Evolutionary conservation across 2,797 vertebrate species (phyloP).

Genomic region (Zenarchopterus dispar): DNA sequence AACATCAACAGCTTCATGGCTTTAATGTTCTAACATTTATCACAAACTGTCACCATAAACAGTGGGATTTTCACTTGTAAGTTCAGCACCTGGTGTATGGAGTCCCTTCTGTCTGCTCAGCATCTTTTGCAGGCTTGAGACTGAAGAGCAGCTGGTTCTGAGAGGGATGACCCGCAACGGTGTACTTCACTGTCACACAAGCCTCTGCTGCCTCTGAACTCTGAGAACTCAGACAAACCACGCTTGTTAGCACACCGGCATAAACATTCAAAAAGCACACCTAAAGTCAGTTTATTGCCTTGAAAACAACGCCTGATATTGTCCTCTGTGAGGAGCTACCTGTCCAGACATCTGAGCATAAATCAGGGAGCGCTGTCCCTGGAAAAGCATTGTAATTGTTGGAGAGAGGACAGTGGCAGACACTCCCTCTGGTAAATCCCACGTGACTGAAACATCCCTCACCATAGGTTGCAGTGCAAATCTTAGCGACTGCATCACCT

Average conservation of each 20-base stretch:
- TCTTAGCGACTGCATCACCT: slow-evolving; percentile 83
- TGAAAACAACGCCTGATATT: not conserved
- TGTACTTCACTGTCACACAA: slow-evolving; percentile 77
- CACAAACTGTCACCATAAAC: no score
- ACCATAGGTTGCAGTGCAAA: slow-evolving; percentile 82
- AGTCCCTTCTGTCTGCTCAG: slow-evolving; percentile 59
- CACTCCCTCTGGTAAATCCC: no score
- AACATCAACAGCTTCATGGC: no score
- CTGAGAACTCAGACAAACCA: slow-evolving; percentile 60
- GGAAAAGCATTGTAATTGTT: slow-evolving; percentile 54
- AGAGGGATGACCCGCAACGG: slow-evolving; percentile 70
- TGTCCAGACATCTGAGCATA: slow-evolving; percentile 43
- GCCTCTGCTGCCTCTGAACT: slow-evolving; percentile 68
- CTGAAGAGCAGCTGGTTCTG: slow-evolving; percentile 75
- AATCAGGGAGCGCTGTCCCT: not conserved
- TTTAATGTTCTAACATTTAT: no score
- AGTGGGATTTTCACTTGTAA: no score
- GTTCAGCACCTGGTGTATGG: no score
- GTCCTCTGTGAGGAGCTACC: slow-evolving; percentile 39
- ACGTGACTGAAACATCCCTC: slow-evolving; percentile 61
- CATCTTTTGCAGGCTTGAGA: slow-evolving; percentile 68
- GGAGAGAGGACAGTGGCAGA: slow-evolving; percentile 75
- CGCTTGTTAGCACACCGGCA: not conserved
- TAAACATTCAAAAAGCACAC: not conserved
- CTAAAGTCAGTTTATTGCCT: not conserved